phyloP scores from a whole-genome alignment of 2,888 invertebrate species.

The Heliconius charithonia region DNA sequence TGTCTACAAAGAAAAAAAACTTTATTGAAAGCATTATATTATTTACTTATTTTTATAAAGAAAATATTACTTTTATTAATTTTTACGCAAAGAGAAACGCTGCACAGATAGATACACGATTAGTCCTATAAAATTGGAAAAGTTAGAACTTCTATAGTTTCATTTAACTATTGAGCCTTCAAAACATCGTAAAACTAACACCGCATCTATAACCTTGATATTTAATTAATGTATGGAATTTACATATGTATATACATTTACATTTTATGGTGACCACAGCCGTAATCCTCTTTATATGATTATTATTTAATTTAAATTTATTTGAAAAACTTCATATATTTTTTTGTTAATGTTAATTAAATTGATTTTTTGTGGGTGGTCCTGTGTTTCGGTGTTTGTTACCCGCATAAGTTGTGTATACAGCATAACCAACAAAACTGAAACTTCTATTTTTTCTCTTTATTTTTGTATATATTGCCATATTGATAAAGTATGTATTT shows the following conservation, averaged over 20 bases:
- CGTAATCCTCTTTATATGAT: constrained; percentile 50
- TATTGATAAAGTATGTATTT: too few relatives aligned
- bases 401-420: neutral
- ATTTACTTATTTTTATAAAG: too few relatives aligned
- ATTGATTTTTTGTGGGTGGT: neutral
- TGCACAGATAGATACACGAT: neutral
- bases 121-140: neutral
- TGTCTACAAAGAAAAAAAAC: neutral
- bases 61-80: neutral
- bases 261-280: constrained; percentile 54
- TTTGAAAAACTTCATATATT: neutral
- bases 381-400: neutral
- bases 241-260: constrained; percentile 50
- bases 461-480: neutral
- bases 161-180: constrained; percentile 21
- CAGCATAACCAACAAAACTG: too few relatives aligned
- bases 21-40: too few relatives aligned
- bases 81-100: neutral
- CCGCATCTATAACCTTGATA: constrained; percentile 40
- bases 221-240: constrained; percentile 37
- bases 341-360: too few relatives aligned
- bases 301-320: constrained; percentile 21
- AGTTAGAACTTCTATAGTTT: neutral
- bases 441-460: neutral
- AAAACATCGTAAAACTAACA: constrained; percentile 38